Percentiles rank a stretch among this genome's conserved stretches.
Conservation (phyloP, 2,797 vertebrate species). For the Champsocephalus esox region DNA sequence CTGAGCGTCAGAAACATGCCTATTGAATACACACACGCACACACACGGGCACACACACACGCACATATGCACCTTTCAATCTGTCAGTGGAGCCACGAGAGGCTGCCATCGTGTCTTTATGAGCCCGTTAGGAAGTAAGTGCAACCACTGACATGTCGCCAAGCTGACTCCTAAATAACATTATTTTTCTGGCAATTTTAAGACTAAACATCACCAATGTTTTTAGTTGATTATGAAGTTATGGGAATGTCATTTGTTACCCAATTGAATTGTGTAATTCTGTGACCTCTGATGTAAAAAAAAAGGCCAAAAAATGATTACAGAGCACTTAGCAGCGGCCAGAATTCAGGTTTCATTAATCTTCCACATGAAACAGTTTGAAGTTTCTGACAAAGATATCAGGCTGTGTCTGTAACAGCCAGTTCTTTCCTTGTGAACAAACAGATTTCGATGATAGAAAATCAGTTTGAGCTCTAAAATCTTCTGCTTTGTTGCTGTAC, state of each 20-base stretch:
- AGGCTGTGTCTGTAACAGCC: not conserved
- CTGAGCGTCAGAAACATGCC: slow-evolving; percentile 41
- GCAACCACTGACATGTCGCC: slow-evolving; percentile 37
- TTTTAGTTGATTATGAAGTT: no score
- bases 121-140: slow-evolving; percentile 56
- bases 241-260: no score
- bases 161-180: slow-evolving; percentile 28
- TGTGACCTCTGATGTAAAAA: not conserved
- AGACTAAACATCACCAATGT: no score
- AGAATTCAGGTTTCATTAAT: not conserved
- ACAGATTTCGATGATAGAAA: slow-evolving; percentile 35
- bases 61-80: slow-evolving; percentile 52
- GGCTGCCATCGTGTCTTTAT: slow-evolving; percentile 54
- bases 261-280: not conserved
- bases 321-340: not conserved
- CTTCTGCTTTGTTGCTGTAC: not conserved
- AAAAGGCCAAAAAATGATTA: not conserved
- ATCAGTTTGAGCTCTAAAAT: slow-evolving; percentile 13
- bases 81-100: slow-evolving; percentile 34
- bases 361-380: not conserved
- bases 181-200: not conserved
- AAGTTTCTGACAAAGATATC: slow-evolving; percentile 11
- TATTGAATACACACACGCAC: slow-evolving; percentile 32
- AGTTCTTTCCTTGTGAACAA: slow-evolving; percentile 29
- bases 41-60: slow-evolving; percentile 19